Evolutionary conservation across 2,888 invertebrate genomes (phyloP).

Genomic region (Agrochola lychnidis): DNA sequence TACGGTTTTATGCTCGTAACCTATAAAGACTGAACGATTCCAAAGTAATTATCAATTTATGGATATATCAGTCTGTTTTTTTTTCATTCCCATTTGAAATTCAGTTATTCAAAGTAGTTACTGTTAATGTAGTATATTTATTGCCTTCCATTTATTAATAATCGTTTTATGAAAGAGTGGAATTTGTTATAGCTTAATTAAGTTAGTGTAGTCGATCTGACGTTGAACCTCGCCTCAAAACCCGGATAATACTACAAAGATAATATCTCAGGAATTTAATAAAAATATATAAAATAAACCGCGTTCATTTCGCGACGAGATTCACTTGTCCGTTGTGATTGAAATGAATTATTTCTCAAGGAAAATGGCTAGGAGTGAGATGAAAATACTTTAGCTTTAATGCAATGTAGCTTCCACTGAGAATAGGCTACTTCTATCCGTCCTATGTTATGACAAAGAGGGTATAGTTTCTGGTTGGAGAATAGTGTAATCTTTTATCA

Average conservation of each 20-base stretch:
- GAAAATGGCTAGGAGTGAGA: constrained; percentile 47
- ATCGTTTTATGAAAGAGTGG: background rate
- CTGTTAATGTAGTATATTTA: background rate
- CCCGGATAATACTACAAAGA: constrained; percentile 22
- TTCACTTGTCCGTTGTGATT: constrained; percentile 59
- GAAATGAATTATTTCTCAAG: constrained; percentile 59
- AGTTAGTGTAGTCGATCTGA: constrained; percentile 16
- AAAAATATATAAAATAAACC: constrained; percentile 59
- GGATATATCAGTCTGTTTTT: no score
- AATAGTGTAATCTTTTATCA: background rate
- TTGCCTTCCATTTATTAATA: background rate
- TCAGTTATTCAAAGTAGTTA: background rate
- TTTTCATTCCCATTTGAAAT: background rate
- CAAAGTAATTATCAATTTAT: background rate
- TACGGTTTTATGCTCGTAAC: background rate
- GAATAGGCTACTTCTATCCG: constrained; percentile 8
- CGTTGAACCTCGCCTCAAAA: background rate
- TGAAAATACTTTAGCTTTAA: constrained; percentile 51
- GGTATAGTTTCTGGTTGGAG: background rate
- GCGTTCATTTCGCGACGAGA: constrained; percentile 52
- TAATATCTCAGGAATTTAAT: constrained; percentile 55
- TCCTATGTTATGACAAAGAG: constrained; percentile 19
- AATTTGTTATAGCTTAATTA: constrained; percentile 15
- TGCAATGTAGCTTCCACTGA: constrained; percentile 27
- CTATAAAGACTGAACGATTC: background rate